These are phyloP conservation scores for Theocolax elegans DNA, from an alignment of 1,140 invertebrate species.

Conservation along the genomic window DNA sequence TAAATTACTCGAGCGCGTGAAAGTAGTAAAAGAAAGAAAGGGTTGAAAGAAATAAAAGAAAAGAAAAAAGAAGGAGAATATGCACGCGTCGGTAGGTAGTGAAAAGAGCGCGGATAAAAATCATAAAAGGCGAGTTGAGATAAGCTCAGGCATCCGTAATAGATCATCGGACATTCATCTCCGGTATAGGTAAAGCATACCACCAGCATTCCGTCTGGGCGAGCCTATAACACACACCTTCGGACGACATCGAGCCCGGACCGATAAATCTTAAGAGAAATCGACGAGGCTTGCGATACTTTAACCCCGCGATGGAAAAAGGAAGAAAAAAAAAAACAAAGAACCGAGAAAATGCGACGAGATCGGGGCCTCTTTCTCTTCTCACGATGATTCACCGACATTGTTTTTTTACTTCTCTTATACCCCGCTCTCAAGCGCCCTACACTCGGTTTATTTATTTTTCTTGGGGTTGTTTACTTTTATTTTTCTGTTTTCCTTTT, in stretches of 20 bases:
- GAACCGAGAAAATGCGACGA: too few relatives aligned
- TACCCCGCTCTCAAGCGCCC: background rate
- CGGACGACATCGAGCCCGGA: background rate
- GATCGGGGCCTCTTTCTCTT: background rate
- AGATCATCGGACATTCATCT: background rate
- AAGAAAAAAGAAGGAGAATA: too few relatives aligned
- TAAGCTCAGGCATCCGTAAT: too few relatives aligned
- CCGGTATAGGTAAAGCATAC: background rate
- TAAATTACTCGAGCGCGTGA: too few relatives aligned
- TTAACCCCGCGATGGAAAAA: background rate
- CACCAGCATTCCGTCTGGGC: too few relatives aligned
- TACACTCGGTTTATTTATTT: background rate
- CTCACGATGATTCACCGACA: conserved; percentile 12
- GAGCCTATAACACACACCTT: background rate
- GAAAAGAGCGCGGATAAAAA: too few relatives aligned
- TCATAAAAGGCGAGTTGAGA: too few relatives aligned
- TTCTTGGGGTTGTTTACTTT: background rate
- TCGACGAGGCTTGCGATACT: background rate
- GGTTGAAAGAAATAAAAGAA: too few relatives aligned
- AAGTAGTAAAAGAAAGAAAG: too few relatives aligned
- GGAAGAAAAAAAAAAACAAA: background rate
- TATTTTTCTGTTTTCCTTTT: background rate
- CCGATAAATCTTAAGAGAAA: conserved; percentile 27
- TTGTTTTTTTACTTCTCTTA: background rate
- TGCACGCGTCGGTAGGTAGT: too few relatives aligned